Base-by-base conservation (phyloP, 2,113 vertebrate genomes). In the Polypterus senegalus region DNA sequence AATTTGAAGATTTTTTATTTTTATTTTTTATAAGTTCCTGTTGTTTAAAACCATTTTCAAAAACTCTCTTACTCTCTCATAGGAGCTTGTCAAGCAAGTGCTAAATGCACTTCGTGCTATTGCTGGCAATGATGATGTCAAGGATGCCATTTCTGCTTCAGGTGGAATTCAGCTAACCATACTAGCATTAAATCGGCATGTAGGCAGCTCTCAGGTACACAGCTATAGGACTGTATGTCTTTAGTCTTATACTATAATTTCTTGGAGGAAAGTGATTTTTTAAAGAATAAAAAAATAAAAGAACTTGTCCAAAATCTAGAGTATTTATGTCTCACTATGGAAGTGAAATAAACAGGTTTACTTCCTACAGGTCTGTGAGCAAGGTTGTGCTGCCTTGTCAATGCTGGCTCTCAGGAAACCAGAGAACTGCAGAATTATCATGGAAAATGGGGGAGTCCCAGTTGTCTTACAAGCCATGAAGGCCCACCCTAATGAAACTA, bases 61-160 rank as follows among this genome's bases (percentile, higher is more conserved):
- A 9, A 6, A 9, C 11, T 11, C 11, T 57, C 9, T 63, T 11
- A 63, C 7, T 10, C 0, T 7, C 47, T 3, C 1, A 0, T 72
- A 98, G 96, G 94, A 96, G 3, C 82, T 99, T 57, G 88, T 93
- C 63, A 90, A 79, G 64, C 93, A 99, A 75, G 86, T 92, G 54
- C 77, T 98, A 0, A 76, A 86, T 0, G 89, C 89, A 6, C 71
- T 98, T 66, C 76, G 88, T 46, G 92, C 93, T 0, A 67, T 97
- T 0, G 93, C 96, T 0, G 92, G 94, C 49, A 98, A 98, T 0
- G 96, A 98, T 0, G 92, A 97, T 0, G 94, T 98, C 54, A 98
- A 98, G 58, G 96, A 98, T 0, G 88, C 89, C 44, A 81, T 94
- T 0, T 86, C 92, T 2, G 82, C 47, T 0, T 81, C 88, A 0